Percentiles rank a stretch among this genome's conserved stretches.
phyloP scores from a whole-genome alignment of 2,888 invertebrate genomes.

The Tanypteryx hageni region DNA sequence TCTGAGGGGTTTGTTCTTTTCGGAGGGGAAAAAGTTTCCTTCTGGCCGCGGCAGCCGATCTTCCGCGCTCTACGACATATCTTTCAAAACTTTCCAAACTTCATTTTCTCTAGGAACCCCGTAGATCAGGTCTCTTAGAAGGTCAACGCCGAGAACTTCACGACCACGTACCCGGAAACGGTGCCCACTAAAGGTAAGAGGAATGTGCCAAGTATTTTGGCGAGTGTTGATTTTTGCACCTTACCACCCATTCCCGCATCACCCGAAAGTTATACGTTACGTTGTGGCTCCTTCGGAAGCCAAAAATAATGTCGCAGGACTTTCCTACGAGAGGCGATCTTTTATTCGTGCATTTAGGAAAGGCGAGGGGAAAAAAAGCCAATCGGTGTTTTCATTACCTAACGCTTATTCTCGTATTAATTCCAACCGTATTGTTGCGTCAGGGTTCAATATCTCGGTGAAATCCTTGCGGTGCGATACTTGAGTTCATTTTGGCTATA shows the following conservation, averaged over 20 bases:
- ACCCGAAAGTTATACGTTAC: too few species aligned
- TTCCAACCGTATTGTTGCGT: too few species aligned
- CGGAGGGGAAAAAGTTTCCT: background rate
- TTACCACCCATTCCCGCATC: background rate
- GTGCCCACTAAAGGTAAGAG: conserved; percentile 52
- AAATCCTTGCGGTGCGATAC: too few species aligned
- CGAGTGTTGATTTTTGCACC: background rate
- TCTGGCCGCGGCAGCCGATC: too few species aligned
- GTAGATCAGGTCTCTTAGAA: background rate
- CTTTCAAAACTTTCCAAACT: background rate
- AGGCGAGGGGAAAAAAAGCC: too few species aligned
- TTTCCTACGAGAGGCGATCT: background rate
- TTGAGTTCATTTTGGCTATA: too few species aligned
- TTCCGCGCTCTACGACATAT: background rate
- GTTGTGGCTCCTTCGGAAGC: too few species aligned
- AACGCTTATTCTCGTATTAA: too few species aligned
- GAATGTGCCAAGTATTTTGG: background rate
- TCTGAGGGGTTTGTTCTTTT: background rate
- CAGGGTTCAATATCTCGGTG: too few species aligned
- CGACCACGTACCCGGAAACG: conserved; percentile 60
- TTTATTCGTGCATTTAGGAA: too few species aligned
- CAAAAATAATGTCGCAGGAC: too few species aligned
- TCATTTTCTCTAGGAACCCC: background rate
- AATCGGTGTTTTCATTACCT: too few species aligned
- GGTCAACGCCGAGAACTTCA: background rate